A percentile compares a stretch with the other conserved stretches of the same genome.
These are phyloP conservation scores for Drosophila murphyi DNA, from an alignment of 1,140 invertebrate genomes.

Conservation along the genomic window DNA sequence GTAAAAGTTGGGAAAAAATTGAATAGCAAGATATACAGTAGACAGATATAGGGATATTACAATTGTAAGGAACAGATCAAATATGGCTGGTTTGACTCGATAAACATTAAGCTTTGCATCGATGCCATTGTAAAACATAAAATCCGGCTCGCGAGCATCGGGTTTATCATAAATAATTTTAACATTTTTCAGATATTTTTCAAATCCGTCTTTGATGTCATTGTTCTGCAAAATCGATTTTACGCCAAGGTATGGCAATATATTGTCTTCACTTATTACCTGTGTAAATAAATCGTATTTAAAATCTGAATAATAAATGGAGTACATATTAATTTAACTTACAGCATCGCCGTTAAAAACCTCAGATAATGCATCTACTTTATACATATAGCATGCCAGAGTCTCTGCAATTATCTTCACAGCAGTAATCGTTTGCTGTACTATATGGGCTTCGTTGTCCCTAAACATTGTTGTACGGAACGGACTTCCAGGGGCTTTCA, in stretches of 20 bases:
- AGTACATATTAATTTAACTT: constrained; percentile 21
- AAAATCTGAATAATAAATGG: constrained; percentile 1
- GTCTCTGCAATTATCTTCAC: constrained; percentile 92
- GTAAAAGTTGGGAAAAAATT: constrained; percentile 89
- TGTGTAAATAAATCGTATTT: constrained; percentile 44
- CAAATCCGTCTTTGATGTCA: constrained; percentile 88
- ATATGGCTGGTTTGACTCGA: constrained; percentile 98
- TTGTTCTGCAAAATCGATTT: constrained; percentile 79
- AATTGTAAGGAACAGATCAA: constrained; percentile 96
- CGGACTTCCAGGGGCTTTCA: constrained; percentile 88
- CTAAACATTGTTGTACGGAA: constrained; percentile 87
- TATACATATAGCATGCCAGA: constrained; percentile 94
- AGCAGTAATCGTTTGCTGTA: constrained; percentile 85
- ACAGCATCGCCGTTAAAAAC: constrained; percentile 74
- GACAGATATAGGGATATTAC: constrained; percentile 93
- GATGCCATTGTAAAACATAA: constrained; percentile 94
- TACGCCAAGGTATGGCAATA: constrained; percentile 69
- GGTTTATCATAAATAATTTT: constrained; percentile 89
- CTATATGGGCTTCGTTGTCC: constrained; percentile 77
- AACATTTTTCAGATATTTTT: constrained; percentile 91
- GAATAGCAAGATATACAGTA: constrained; percentile 92
- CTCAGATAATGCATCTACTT: constrained; percentile 85
- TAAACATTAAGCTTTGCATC: constrained; percentile 93
- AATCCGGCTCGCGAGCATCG: constrained; percentile 96
- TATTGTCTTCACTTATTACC: constrained; percentile 68